Conservation (phyloP, 2,888 invertebrate genomes). For the Melanophora roralis region DNA sequence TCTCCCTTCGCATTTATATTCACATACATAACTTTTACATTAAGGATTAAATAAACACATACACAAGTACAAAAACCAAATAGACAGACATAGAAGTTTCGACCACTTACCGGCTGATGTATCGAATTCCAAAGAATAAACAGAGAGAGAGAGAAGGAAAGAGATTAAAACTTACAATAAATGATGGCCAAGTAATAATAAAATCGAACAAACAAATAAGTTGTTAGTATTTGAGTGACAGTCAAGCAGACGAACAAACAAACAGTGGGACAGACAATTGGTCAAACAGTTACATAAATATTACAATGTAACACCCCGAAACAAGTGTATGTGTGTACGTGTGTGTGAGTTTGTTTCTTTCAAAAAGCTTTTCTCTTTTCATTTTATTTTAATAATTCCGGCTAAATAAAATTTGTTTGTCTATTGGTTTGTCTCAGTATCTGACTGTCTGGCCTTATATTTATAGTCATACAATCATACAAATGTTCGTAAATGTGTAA, state of each 20-base stretch:
- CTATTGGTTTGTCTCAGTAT: not conserved
- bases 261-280: not conserved
- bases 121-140: not conserved
- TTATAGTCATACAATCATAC: too few species aligned
- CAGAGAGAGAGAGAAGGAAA: not conserved
- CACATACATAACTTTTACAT: slow-evolving; percentile 28
- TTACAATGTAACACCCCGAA: slow-evolving; percentile 22
- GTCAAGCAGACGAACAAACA: not conserved
- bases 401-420: slow-evolving; percentile 32
- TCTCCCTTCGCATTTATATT: slow-evolving; percentile 25
- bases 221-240: not conserved
- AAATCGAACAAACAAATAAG: not conserved
- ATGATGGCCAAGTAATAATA: slow-evolving; percentile 27
- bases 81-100: slow-evolving; percentile 34
- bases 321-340: not conserved
- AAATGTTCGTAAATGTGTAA: too few species aligned
- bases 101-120: slow-evolving; percentile 33
- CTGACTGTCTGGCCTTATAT: not conserved
- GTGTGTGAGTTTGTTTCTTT: too few species aligned
- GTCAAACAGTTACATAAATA: not conserved
- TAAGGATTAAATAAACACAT: slow-evolving; percentile 36
- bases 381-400: slow-evolving; percentile 16
- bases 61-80: not conserved
- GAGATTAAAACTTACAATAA: slow-evolving; percentile 1
- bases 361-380: not conserved